phyloP scores from a whole-genome alignment of 2,797 vertebrate genomes.

The Enteromius treurensis region DNA sequence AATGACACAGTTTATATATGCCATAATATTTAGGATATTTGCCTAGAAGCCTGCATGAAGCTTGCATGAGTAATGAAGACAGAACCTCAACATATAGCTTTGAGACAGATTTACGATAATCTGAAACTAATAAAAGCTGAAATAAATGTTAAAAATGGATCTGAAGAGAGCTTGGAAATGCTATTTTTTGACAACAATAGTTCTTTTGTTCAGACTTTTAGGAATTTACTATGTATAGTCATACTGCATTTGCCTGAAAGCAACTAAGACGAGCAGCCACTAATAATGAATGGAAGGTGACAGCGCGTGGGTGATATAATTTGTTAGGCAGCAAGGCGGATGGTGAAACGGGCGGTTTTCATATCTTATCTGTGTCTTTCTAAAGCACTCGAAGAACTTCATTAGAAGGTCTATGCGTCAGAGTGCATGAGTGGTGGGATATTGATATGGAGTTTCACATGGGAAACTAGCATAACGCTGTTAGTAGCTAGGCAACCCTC shows the following conservation, averaged over 20 bases:
- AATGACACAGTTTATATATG: not conserved
- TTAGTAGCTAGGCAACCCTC: not conserved
- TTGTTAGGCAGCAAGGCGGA: conserved; percentile 16
- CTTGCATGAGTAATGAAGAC: conserved; percentile 5
- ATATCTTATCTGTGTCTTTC: conserved; percentile 33
- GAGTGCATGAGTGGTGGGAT: conserved; percentile 13
- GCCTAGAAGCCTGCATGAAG: not conserved
- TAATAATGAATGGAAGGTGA: conserved; percentile 41
- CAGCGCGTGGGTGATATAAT: conserved; percentile 22
- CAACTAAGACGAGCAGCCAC: not conserved
- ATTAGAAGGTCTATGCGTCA: not conserved
- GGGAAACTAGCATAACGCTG: not conserved
- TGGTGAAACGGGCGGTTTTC: conserved; percentile 27
- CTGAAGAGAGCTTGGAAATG: not conserved
- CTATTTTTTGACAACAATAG: conserved; percentile 6
- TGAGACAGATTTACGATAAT: not conserved
- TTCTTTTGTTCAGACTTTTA: not conserved
- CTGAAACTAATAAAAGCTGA: conserved; percentile 24
- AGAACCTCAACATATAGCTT: conserved; percentile 4
- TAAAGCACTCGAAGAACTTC: conserved; percentile 26
- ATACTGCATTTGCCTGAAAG: conserved; percentile 18
- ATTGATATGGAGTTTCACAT: not conserved
- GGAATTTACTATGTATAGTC: conserved; percentile 16
- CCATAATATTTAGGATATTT: not conserved
- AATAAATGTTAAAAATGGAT: not conserved